phyloP scores from a whole-genome alignment of 92 coral and sea anemone species.

The Porites evermanni region DNA sequence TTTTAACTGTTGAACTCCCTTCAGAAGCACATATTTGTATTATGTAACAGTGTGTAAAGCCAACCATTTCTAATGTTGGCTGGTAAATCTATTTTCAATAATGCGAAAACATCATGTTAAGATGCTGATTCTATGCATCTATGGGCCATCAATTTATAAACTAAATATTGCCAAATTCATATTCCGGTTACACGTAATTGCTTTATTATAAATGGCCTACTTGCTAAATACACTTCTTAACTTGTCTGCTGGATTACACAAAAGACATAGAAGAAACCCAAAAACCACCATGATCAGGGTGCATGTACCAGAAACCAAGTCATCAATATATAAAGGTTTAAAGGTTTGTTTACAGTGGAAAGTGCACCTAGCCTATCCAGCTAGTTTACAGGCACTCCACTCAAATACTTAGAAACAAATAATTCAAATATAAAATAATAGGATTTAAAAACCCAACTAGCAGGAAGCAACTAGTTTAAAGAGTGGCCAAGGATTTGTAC shows the following conservation, averaged over 20 bases:
- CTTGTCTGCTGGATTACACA: neutral
- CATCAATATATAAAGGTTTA: neutral
- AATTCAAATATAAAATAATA: no score
- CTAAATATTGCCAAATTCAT: neutral
- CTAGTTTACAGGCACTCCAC: no score
- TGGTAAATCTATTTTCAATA: neutral
- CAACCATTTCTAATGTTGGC: neutral
- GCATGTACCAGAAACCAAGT: neutral
- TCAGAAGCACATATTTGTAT: neutral
- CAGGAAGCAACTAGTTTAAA: neutral
- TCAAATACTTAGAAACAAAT: no score
- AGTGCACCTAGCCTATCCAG: no score
- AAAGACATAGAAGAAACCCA: neutral
- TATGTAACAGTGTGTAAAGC: neutral
- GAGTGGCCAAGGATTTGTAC: neutral
- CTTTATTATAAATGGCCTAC: no score
- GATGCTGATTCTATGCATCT: neutral
- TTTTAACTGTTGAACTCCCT: constrained; percentile 5
- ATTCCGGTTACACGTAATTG: neutral
- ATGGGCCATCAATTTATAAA: neutral
- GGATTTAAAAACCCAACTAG: no score
- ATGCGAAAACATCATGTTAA: neutral
- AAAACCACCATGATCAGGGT: neutral
- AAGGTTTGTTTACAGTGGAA: no score
- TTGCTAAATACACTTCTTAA: neutral